Evolutionary conservation across 2,888 invertebrate species (phyloP).

Genomic region (Troilus luridus): DNA sequence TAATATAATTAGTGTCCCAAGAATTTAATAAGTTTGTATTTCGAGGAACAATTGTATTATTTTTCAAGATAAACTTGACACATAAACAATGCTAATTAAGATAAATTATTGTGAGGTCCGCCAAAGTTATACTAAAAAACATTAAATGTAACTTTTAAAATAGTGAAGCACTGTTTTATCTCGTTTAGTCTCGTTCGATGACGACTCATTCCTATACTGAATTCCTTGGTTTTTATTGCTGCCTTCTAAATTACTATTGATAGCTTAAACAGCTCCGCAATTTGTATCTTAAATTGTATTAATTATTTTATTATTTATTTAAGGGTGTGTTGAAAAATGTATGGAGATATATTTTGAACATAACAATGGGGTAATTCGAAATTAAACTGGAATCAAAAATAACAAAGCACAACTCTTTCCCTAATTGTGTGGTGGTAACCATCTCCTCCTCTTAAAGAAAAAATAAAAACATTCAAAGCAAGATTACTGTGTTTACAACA

Average conservation of each 20-base stretch:
- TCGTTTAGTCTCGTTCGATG: not conserved
- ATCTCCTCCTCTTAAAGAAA: too few species aligned
- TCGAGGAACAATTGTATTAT: not conserved
- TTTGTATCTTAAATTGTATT: not conserved
- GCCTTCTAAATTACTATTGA: not conserved
- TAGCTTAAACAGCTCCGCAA: not conserved
- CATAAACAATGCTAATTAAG: not conserved
- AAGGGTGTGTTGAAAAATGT: not conserved
- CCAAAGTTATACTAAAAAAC: not conserved
- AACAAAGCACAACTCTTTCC: too few species aligned
- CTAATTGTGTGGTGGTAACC: too few species aligned
- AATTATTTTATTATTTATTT: not conserved
- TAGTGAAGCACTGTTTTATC: not conserved
- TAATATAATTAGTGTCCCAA: too few species aligned
- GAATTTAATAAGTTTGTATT: not conserved
- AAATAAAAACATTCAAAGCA: too few species aligned
- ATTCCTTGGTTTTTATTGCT: not conserved
- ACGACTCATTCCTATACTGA: not conserved
- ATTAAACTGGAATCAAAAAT: too few species aligned
- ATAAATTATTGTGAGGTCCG: not conserved
- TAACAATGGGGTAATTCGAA: too few species aligned
- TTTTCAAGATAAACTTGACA: not conserved
- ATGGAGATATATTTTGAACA: too few species aligned
- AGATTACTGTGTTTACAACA: too few species aligned
- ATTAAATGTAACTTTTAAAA: not conserved